Conservation (phyloP, 2,888 invertebrate genomes). For the Neoitamus cyanurus region DNA sequence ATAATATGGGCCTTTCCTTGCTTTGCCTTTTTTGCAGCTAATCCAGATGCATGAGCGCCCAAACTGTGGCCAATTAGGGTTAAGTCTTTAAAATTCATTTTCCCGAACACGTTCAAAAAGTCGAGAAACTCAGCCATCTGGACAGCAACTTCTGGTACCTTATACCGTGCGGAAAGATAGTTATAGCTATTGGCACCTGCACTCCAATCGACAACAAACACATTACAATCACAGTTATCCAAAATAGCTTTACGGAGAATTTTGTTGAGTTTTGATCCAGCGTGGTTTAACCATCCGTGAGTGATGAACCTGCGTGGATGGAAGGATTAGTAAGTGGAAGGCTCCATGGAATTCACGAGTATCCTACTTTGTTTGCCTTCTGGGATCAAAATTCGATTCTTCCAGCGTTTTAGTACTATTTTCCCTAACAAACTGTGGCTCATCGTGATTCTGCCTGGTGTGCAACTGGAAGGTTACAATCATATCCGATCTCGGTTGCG, state of each 20-base stretch:
- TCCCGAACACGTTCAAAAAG: constrained; percentile 66
- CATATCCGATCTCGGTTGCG: neutral
- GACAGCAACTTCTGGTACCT: constrained; percentile 50
- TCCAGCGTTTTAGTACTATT: neutral
- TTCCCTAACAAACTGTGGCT: neutral
- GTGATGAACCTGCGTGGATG: constrained; percentile 61
- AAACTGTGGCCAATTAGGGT: constrained; percentile 71
- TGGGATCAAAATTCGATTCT: constrained; percentile 12
- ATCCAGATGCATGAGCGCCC: constrained; percentile 71
- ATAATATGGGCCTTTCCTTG: constrained; percentile 69
- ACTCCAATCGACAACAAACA: constrained; percentile 71
- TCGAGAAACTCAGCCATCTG: constrained; percentile 59
- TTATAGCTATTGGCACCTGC: constrained; percentile 69
- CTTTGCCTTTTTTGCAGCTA: constrained; percentile 69
- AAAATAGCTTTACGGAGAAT: constrained; percentile 67
- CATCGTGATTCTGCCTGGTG: neutral
- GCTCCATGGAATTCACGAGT: neutral
- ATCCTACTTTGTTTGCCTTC: constrained; percentile 11
- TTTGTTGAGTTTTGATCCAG: constrained; percentile 63
- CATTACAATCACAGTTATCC: constrained; percentile 69
- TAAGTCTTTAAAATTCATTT: constrained; percentile 67
- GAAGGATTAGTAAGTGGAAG: neutral
- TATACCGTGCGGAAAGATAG: constrained; percentile 69
- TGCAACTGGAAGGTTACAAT: neutral
- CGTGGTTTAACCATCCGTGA: constrained; percentile 70